Evolutionary conservation across 2,113 vertebrate species (phyloP).

Genomic region (Mixornis gularis): DNA sequence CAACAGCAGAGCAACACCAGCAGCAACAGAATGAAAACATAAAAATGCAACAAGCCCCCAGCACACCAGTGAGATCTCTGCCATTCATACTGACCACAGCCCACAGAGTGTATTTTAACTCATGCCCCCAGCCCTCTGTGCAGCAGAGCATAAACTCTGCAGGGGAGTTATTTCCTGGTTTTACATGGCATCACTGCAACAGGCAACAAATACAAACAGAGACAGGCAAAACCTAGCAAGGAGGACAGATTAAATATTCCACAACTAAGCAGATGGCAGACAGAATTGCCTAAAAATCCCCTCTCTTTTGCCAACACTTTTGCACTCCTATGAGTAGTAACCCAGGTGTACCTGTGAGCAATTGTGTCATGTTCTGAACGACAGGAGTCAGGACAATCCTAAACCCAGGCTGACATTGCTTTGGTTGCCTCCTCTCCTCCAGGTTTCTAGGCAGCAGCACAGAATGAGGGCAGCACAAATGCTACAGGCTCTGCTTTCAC

Average conservation of each 20-base stretch:
- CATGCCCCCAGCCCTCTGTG: not conserved
- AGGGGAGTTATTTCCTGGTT: not conserved
- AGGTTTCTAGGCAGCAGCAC: not conserved
- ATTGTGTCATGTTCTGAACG: not conserved
- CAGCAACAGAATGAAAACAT: not conserved
- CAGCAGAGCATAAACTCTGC: not conserved
- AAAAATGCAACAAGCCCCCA: not conserved
- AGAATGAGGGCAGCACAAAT: not conserved
- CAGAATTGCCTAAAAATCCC: not conserved
- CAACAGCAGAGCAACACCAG: not conserved
- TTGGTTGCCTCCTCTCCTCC: not conserved
- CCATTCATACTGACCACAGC: not conserved
- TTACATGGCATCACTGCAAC: not conserved
- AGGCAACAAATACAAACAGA: not conserved
- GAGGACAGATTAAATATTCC: not conserved
- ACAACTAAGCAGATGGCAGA: not conserved
- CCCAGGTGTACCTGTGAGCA: not conserved
- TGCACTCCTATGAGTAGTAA: not conserved
- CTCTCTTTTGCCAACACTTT: not conserved
- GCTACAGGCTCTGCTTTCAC: not conserved
- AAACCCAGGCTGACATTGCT: not conserved
- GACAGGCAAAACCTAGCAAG: not conserved
- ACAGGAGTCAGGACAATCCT: not conserved
- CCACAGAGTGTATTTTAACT: not conserved
- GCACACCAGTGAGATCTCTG: rapidly evolving